These are phyloP conservation scores for Lindbergichthys nudifrons DNA, from an alignment of 2,797 vertebrate species.

Conservation along the genomic window DNA sequence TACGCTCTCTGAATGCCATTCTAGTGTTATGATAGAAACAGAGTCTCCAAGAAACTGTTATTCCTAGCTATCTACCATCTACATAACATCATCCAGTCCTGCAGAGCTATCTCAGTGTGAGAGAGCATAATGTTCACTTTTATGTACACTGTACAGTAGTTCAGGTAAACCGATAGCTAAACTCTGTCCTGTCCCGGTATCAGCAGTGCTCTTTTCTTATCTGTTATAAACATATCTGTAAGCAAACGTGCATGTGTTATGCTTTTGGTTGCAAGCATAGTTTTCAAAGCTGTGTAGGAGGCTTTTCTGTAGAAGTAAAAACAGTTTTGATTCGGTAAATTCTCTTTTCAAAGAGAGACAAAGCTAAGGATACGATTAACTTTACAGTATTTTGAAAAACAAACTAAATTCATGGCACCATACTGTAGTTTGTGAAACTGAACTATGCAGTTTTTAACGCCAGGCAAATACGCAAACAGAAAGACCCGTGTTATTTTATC, in stretches of 20 bases:
- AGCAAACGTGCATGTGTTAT: neutral
- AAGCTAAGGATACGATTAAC: neutral
- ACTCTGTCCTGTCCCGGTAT: constrained; percentile 2
- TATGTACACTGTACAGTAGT: neutral
- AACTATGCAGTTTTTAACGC: neutral
- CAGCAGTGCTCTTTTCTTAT: constrained; percentile 1
- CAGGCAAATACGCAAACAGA: constrained; percentile 11
- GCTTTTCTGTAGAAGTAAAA: neutral
- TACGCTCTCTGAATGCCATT: too few species aligned
- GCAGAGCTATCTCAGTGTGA: constrained; percentile 11
- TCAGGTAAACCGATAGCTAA: constrained; percentile 25
- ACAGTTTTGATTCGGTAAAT: neutral
- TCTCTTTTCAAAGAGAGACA: neutral
- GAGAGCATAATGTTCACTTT: constrained; percentile 16
- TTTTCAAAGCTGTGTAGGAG: neutral
- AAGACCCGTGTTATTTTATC: constrained; percentile 29
- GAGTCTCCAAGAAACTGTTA: constrained; percentile 2
- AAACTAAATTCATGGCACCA: neutral
- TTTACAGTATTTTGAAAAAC: neutral
- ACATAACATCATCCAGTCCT: constrained; percentile 51
- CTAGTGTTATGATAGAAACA: constrained; percentile 8
- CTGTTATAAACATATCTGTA: neutral
- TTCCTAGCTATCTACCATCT: constrained; percentile 30
- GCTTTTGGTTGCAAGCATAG: neutral
- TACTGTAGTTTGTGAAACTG: neutral